Evolutionary conservation across 2,113 vertebrate species (phyloP), one percentile per base, ranked within the genome.

Genomic region (Ptychochromis oligacanthus): DNA sequence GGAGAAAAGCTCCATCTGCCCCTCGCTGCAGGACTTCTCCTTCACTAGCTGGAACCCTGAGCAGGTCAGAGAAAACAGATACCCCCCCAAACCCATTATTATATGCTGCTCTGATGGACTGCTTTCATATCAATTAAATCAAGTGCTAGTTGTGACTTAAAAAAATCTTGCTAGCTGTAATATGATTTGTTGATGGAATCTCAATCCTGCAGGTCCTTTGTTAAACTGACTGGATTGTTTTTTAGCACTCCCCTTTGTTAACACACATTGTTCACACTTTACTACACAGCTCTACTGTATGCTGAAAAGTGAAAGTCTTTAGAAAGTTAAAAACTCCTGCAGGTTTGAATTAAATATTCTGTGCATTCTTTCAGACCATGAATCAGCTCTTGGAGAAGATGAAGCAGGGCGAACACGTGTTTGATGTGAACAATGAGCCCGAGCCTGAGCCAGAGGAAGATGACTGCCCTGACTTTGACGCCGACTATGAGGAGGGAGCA

Each of bases 361-460:
- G 31, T n/a, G 17, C 26, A 31, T 54, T 20, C 75, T 80, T 89
- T 5, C 88, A 99, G 98, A 96, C 96, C 2, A 95, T 95, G 77
- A 97, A 96, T 2, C 97, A 97, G 79, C 93, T 98, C 59, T 72
- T 98, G 85, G 98, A 98, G 65, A 98, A 96, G 89, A 96, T 98
- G 91, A 96, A 95, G 91, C 96, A 95, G 88, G 97, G 97, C 0
- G 95, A 97, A 7, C 96, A 97, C 24, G 96, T 91, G 0, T 99
- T 99, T 10, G 96, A 99, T 6, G 89, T 98, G 65, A 92, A 96
- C 0, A 96, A 95, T 0, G 96, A 97, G 57, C 57, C 80, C 0
- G 96, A 96, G 49, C 77, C 91, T 0, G 91, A 91, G 76, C 81
- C 15, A 0, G 95, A 95, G 11, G 96, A 95, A 20, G 86, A 86